Evolutionary conservation across 2,113 vertebrate genomes (phyloP), one percentile per base, ranked within the genome.

Genomic region (Strigops habroptila): DNA sequence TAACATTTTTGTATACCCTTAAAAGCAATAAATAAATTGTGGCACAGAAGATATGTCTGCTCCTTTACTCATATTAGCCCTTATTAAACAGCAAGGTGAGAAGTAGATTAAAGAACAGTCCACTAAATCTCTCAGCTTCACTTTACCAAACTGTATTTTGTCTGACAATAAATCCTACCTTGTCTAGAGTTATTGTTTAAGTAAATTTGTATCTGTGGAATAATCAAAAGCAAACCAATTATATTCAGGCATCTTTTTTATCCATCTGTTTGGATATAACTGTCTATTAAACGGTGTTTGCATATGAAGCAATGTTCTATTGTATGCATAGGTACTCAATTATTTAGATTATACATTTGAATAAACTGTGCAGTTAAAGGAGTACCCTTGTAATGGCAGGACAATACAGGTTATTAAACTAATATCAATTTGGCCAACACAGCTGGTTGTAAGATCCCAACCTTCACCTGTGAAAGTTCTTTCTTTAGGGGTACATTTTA

Each of bases 141-240:
- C 71, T 83, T 91, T 96, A 71, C 89, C 64, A 94, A 95, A 97
- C 60, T 86, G 95, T 95, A 90, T 96, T 95, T 96, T 97, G 89
- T 95, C 91, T 95, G 90, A 92, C 93, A 96, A 91, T 95, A 97
- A 97, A 96, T 87, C 85, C 86, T 96, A 94, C 80, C 94, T 94
- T 97, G 78, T 96, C 90, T 90, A 94, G 94, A 92, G 67, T 97
- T 97, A 97, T 97, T 97, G 96, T 98, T 97, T 97, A 97, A 97
- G 97, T 97, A 97, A 98, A 98, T 97, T 97, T 97, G 91, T 96
- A 97, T 98, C 97, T 96, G 79, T 97, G 88, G 95, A 97, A 98
- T 97, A 98, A 98, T 98, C 97, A 98, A 97, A 98, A 98, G 98
- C 97, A 98, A 98, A 98, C 96, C 97, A 98, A 98, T 98, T 98